Conservation (phyloP, 2,113 vertebrate genomes). For the Pterocles burchelli region DNA sequence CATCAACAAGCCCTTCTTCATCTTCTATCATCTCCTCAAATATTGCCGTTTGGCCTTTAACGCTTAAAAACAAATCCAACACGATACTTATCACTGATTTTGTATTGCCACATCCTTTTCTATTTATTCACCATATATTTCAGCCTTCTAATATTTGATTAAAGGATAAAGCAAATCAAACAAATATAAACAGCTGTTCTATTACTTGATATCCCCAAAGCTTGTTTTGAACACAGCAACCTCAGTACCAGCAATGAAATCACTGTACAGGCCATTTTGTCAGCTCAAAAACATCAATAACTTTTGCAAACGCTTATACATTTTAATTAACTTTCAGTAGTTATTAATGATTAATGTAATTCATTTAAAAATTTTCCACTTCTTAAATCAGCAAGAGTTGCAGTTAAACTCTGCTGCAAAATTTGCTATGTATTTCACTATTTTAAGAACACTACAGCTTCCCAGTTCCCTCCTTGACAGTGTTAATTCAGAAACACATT, state of each 20-base stretch:
- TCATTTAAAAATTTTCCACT: neutral
- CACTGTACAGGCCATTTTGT: neutral
- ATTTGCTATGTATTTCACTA: neutral
- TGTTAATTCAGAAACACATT: neutral
- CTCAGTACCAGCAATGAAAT: neutral
- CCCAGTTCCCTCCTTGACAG: neutral
- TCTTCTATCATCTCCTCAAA: slow-evolving; percentile 99
- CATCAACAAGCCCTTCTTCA: slow-evolving; percentile 93
- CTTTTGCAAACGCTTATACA: neutral
- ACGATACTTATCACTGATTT: neutral
- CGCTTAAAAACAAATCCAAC: slow-evolving; percentile 74
- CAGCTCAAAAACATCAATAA: neutral
- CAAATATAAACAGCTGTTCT: neutral
- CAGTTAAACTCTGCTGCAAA: neutral
- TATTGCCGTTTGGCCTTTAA: slow-evolving; percentile 95
- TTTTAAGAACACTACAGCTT: neutral
- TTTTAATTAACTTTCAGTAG: neutral
- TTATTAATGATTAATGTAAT: neutral
- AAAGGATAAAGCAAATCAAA: neutral
- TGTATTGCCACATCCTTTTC: neutral
- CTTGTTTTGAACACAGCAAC: neutral
- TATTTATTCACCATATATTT: neutral
- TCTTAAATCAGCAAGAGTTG: neutral
- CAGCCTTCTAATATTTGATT: neutral
- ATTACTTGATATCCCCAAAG: neutral